Evolutionary conservation across 1,140 invertebrate genomes (phyloP).

Genomic region (Hycleus cichorii): DNA sequence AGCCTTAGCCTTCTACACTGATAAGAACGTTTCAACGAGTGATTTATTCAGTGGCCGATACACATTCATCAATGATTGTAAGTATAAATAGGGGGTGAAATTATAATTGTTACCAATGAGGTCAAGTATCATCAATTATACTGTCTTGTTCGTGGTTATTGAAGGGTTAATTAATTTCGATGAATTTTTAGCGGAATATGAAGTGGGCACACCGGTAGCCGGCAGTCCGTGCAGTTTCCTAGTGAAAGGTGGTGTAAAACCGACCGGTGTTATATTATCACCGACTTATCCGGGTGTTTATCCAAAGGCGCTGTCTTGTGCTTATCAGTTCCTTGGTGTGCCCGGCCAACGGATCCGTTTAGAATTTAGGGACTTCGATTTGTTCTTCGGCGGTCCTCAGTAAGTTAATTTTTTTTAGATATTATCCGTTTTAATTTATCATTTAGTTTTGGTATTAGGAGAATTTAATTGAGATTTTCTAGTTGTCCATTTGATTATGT

Average conservation of each 20-base stretch:
- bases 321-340: constrained; percentile 89
- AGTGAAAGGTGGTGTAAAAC: constrained; percentile 66
- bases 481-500: constrained; percentile 99
- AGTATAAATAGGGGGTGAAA: constrained; percentile 40
- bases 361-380: constrained; percentile 96
- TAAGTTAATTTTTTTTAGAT: constrained; percentile 53
- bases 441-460: not conserved
- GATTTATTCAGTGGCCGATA: constrained; percentile 81
- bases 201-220: constrained; percentile 78
- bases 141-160: not conserved
- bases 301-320: constrained; percentile 90
- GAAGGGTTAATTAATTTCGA: not conserved
- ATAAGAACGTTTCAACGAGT: constrained; percentile 71
- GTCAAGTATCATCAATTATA: not conserved
- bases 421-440: too few species aligned
- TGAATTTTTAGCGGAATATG: constrained; percentile 64
- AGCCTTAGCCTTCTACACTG: constrained; percentile 92
- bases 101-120: not conserved
- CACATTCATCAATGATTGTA: constrained; percentile 90
- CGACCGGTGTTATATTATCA: constrained; percentile 80
- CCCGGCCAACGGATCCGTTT: constrained; percentile 85
- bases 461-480: constrained; percentile 31
- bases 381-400: constrained; percentile 98
- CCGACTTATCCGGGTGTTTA: constrained; percentile 99
- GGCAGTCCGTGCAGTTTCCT: constrained; percentile 76